These are phyloP conservation scores for Ptilonorhynchus violaceus DNA, from an alignment of 2,113 vertebrate genomes.

Conservation along the genomic window DNA sequence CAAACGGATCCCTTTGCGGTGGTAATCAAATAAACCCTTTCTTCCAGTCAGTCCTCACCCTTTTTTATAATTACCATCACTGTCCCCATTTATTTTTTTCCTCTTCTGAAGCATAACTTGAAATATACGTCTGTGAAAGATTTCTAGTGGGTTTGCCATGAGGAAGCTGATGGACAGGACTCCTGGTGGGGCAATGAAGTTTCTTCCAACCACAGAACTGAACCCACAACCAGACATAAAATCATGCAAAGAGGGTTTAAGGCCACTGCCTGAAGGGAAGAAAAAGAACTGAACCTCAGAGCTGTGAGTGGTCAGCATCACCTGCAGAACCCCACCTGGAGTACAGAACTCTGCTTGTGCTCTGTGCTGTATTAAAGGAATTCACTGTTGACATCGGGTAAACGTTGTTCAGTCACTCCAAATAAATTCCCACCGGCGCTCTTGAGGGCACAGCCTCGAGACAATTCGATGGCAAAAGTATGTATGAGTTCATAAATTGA, in stretches of 20 bases:
- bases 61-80: slow-evolving; percentile 50
- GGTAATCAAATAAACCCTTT: slow-evolving; percentile 18
- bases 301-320: not conserved
- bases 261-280: not conserved
- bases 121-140: not conserved
- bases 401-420: not conserved
- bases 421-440: not conserved
- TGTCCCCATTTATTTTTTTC: not conserved
- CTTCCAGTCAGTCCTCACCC: not conserved
- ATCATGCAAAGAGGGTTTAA: not conserved
- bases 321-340: not conserved
- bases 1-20: not conserved
- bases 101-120: not conserved
- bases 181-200: not conserved
- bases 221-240: not conserved
- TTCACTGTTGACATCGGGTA: not conserved
- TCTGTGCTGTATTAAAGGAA: not conserved
- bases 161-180: not conserved
- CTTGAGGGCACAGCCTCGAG: not conserved
- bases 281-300: not conserved
- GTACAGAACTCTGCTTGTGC: not conserved
- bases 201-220: not conserved
- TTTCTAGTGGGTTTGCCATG: not conserved
- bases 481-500: not conserved
- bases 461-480: not conserved